Evolutionary conservation across 2,113 vertebrate genomes (phyloP).

Genomic region (Andinoacara biseriatus): DNA sequence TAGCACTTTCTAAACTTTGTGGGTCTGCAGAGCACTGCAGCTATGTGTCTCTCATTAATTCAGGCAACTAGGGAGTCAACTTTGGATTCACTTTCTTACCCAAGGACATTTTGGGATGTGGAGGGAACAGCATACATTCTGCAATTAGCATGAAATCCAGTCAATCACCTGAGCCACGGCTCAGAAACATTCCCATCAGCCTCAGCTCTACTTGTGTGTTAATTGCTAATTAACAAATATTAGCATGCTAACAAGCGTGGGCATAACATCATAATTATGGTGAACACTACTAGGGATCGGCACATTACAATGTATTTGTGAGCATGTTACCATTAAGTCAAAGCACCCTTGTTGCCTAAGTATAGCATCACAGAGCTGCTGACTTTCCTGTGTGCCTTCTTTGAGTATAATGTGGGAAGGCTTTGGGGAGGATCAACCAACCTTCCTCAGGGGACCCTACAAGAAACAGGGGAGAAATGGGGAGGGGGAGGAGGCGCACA

Average conservation of each 20-base stretch:
- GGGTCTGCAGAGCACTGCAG: not conserved
- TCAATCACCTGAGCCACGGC: not conserved
- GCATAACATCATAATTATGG: conserved; percentile 11
- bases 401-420: conserved; percentile 9
- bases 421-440: conserved; percentile 15
- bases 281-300: not conserved
- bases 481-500: not conserved
- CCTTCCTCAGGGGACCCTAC: not conserved
- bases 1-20: not conserved
- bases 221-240: not conserved
- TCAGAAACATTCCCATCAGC: not conserved
- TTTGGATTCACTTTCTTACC: not conserved
- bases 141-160: conserved; percentile 1
- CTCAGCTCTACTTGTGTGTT: not conserved
- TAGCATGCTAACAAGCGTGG: not conserved
- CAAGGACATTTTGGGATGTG: conserved; percentile 8
- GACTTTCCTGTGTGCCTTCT: not conserved
- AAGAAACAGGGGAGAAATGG: not conserved
- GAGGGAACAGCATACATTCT: not conserved
- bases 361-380: conserved; percentile 1
- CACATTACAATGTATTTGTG: conserved; percentile 6
- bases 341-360: not conserved
- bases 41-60: not conserved
- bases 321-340: not conserved
- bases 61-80: not conserved